These are phyloP conservation scores for Ciconia maguari DNA, from an alignment of 2,113 vertebrate species.

Conservation along the genomic window DNA sequence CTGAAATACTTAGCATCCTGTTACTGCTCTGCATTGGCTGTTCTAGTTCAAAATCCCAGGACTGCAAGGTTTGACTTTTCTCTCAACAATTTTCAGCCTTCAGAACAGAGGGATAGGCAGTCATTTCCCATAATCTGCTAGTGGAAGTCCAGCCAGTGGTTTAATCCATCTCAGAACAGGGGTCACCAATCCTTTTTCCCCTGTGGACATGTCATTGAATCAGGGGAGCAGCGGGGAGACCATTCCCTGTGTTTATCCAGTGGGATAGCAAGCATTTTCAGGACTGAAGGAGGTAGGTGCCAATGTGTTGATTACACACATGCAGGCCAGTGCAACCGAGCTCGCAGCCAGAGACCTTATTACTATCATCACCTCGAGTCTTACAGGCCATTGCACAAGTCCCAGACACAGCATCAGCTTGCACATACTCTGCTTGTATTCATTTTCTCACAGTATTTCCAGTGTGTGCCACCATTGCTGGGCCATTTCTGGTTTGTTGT, in stretches of 20 bases:
- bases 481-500: neutral
- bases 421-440: neutral
- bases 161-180: neutral
- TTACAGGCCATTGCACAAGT: neutral
- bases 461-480: neutral
- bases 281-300: neutral
- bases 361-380: neutral
- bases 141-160: neutral
- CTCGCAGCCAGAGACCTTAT: neutral
- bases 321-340: neutral
- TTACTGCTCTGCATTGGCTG: neutral
- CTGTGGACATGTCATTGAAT: neutral
- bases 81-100: neutral
- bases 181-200: constrained; percentile 6
- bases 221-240: neutral
- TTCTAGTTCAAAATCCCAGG: constrained; percentile 13
- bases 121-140: constrained; percentile 16
- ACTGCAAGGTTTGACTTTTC: neutral
- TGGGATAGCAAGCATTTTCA: neutral
- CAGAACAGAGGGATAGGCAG: neutral
- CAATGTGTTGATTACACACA: neutral
- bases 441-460: neutral
- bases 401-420: neutral
- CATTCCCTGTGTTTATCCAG: neutral
- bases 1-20: constrained; percentile 47